A percentile compares a stretch with the other conserved stretches of the same genome.
phyloP scores from a whole-genome alignment of 1,140 invertebrate species.

The Halyomorpha halys region DNA sequence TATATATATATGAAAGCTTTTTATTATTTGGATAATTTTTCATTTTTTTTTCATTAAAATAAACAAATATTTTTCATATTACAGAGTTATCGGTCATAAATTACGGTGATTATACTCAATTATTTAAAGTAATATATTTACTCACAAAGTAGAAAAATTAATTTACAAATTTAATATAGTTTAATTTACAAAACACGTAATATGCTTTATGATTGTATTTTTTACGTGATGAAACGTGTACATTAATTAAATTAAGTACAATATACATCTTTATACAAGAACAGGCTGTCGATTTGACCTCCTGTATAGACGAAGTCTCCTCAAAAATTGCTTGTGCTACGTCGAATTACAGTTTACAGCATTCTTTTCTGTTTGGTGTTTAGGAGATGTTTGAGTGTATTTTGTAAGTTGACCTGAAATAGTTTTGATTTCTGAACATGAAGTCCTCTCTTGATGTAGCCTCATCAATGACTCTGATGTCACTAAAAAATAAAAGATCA shows the following conservation, averaged over 20 bases:
- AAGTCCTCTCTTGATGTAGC: constrained; percentile 18
- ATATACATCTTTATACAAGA: constrained; percentile 13
- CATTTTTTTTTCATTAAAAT: no score
- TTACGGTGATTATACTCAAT: no score
- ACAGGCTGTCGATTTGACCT: constrained; percentile 17
- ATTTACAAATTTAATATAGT: no score
- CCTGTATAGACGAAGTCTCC: constrained; percentile 16
- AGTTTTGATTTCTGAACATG: constrained; percentile 15
- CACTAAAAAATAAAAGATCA: background rate
- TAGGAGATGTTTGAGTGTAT: constrained; percentile 21
- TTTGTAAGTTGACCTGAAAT: constrained; percentile 10
- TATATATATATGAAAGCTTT: no score
- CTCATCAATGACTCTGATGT: constrained; percentile 23
- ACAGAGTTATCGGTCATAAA: no score
- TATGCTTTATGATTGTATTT: no score
- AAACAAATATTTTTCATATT: no score
- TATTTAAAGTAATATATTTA: no score
- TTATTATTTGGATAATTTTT: no score
- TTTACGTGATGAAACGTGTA: background rate
- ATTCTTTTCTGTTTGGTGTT: constrained; percentile 6
- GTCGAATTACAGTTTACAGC: constrained; percentile 5
- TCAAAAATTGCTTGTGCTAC: constrained; percentile 19
- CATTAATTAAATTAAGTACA: background rate
- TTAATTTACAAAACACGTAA: no score
- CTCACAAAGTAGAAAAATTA: no score